phyloP scores from a whole-genome alignment of 2,888 invertebrate species.

The Mimachlamys varia region DNA sequence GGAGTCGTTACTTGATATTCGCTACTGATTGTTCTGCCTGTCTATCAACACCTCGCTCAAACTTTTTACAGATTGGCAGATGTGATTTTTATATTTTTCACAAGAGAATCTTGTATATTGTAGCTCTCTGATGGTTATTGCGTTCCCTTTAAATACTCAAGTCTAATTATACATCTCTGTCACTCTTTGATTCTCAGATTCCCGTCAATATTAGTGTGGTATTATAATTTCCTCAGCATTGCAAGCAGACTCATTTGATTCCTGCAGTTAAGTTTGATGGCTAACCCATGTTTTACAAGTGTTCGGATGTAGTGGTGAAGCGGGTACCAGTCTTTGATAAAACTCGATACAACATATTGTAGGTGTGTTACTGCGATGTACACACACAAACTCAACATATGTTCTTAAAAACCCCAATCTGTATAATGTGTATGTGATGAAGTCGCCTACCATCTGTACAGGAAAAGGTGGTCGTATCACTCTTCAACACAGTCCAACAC shows the following conservation, averaged over 20 bases:
- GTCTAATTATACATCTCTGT: neutral
- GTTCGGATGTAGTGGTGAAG: neutral
- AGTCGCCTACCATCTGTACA: neutral
- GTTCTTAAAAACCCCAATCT: neutral
- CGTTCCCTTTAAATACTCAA: neutral
- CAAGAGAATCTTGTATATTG: slow-evolving; percentile 21
- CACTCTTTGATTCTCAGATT: slow-evolving; percentile 11
- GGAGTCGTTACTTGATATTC: slow-evolving; percentile 19
- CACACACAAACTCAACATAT: neutral
- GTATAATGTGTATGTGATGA: neutral
- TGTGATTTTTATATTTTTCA: slow-evolving; percentile 26
- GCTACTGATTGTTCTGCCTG: slow-evolving; percentile 3
- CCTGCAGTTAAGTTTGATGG: neutral
- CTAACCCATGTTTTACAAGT: neutral
- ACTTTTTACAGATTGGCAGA: slow-evolving; percentile 31
- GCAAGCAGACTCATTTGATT: neutral
- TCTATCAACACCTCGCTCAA: slow-evolving; percentile 20
- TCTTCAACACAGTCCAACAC: too few relatives aligned
- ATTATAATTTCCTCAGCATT: neutral
- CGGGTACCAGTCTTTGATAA: neutral
- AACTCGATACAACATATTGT: neutral
- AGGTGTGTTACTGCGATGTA: neutral
- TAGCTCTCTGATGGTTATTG: neutral
- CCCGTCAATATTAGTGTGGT: neutral
- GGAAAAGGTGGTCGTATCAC: too few relatives aligned